Base-by-base conservation (phyloP, 2,113 vertebrate species). In the Gasterosteus aculeatus region DNA sequence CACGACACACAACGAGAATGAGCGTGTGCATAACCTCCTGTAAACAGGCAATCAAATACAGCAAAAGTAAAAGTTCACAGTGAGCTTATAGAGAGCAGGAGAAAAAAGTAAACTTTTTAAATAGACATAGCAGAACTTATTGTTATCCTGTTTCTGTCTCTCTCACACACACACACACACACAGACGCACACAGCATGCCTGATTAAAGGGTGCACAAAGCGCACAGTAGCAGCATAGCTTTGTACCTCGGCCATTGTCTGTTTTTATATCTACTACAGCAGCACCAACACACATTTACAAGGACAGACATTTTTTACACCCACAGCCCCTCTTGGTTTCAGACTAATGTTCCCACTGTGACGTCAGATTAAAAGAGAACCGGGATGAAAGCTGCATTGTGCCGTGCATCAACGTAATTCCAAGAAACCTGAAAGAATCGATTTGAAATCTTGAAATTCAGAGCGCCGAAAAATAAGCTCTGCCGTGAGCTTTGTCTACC, bases 231-330 rank as follows among this genome's bases (percentile, higher is more conserved):
- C 77, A 68, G n/a, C 67, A 31, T 0, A 56, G 78, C 75, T 81
- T 84, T 89, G 57, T 83, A 61, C 46, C 41, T 66, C 29, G 18
- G 81, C 70, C 65, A 84, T 84, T 88, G 78, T 79, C 54, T 70
- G 19, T 42, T 53, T 88, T 69, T 79, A 61, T 75, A 68, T 72
- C 58, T 66, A 59, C 54, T 41, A 51, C 51, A 46, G 66, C 76
- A 69, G 85, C 47, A 74, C 22, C 78, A 69, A 59, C 71, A 72
- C 41, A 69, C 49, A 75, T 82, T 68, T 82, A 77, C 57, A 64
- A 78, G 42, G 60, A 75, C 63, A 33, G 71, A 39, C 31, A 54
- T 77, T 72, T 59, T 69, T 38, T 38, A 38, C 35, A 35, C 73
- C 70, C 65, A 61, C 61, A 83, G 63, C 83, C 60, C 54, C 39